phyloP scores from a whole-genome alignment of 2,888 invertebrate genomes.

The Agrilus mali region DNA sequence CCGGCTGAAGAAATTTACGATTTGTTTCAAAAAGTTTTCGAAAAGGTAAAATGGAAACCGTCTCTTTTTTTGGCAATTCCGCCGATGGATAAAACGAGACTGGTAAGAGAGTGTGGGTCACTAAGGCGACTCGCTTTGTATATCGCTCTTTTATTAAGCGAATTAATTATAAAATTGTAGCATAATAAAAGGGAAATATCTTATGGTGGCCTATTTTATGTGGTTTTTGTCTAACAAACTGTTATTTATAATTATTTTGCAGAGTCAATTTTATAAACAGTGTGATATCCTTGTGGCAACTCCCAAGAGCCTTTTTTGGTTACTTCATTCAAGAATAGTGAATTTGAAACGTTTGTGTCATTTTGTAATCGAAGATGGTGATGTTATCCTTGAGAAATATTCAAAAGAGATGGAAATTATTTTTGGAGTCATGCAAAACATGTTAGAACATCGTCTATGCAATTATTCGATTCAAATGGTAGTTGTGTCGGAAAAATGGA shows the following conservation, averaged over 20 bases:
- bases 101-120: constrained; percentile 18
- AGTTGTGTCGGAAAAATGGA: constrained; percentile 52
- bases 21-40: constrained; percentile 34
- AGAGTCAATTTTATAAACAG: constrained; percentile 7
- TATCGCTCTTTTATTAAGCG: no score
- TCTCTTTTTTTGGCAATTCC: constrained; percentile 37
- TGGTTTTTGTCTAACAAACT: no score
- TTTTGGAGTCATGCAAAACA: constrained; percentile 33
- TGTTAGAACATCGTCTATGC: constrained; percentile 33
- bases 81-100: constrained; percentile 20
- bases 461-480: constrained; percentile 45
- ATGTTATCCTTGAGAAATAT: constrained; percentile 46
- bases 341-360: constrained; percentile 50
- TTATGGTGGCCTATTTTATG: no score
- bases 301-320: constrained; percentile 40
- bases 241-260: constrained; percentile 1
- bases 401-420: constrained; percentile 34
- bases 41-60: constrained; percentile 24
- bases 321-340: constrained; percentile 38
- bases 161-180: no score
- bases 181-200: no score
- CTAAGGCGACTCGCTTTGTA: no score
- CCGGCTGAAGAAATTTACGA: constrained; percentile 39
- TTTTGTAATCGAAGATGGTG: constrained; percentile 59
- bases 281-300: constrained; percentile 57